Evolutionary conservation across 2,113 vertebrate species (phyloP).

Genomic region (Dascyllus trimaculatus): DNA sequence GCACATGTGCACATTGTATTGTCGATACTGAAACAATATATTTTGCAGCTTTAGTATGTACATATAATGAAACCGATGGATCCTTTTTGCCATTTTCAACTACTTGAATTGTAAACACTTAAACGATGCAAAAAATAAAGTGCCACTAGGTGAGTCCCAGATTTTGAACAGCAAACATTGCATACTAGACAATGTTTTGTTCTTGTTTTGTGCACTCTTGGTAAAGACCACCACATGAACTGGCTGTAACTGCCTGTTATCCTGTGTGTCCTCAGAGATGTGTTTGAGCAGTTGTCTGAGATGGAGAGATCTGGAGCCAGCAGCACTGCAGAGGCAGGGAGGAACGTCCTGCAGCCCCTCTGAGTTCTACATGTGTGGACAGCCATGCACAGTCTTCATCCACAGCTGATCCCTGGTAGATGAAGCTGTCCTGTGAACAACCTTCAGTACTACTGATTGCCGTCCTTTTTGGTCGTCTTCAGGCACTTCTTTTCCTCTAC

Average conservation of each 20-base stretch:
- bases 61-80: too few species aligned
- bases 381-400: neutral
- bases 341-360: constrained; percentile 85
- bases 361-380: constrained; percentile 50
- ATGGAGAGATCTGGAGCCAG: constrained; percentile 85
- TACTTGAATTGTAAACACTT: too few species aligned
- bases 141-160: too few species aligned
- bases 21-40: too few species aligned
- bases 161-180: too few species aligned
- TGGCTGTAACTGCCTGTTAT: neutral
- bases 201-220: too few species aligned
- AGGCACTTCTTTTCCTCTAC: constrained; percentile 54
- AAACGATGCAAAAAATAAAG: too few species aligned
- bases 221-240: neutral
- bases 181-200: too few species aligned
- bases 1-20: too few species aligned
- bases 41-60: too few species aligned
- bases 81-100: too few species aligned
- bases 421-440: constrained; percentile 41
- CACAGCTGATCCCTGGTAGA: constrained; percentile 13
- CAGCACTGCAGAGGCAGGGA: constrained; percentile 69
- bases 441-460: constrained; percentile 77
- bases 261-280: constrained; percentile 85
- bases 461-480: constrained; percentile 51
- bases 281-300: constrained; percentile 96